Base-by-base conservation (phyloP, 2,113 vertebrate genomes). In the Platichthys stellatus region DNA sequence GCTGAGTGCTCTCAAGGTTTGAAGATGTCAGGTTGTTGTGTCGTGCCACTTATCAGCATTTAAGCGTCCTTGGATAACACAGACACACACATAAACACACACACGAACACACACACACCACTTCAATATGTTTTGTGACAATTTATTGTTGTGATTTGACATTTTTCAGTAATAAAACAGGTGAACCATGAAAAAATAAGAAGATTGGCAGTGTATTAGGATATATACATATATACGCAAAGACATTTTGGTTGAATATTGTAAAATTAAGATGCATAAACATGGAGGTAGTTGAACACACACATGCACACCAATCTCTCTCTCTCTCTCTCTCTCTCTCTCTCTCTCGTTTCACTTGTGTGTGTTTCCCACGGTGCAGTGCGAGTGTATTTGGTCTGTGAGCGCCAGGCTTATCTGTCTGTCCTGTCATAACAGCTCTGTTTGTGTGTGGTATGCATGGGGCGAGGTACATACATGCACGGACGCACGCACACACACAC, bases 401-500 rank as follows among this genome's bases (percentile, higher is more conserved):
- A 90, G 85, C 65, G 45, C 66, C 65, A 45, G 73, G 72, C 85
- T 90, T 92, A 91, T 91, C 87, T 74, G 38, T 78, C 49, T n/a
- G 66, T 81, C 47, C 26, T 84, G 77, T 86, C 87, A 89, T 80
- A 87, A 90, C 69, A 88, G 80, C 73, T 71, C n/a, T 56, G 24
- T 88, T 66, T 77, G 74, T 82, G 74, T 82, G 20, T 76, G 65
- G 53, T 63, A 72, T 76, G 57, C 31, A 15, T 40, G 2, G 31
- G 49, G 49, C 67, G 74, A 69, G 53, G 63, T 28, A 57, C 20
- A 54, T 38, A 66, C 24, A 61, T 20, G 49, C 14, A 66, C 64
- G 40, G 23, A 58, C 57, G 51, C 47, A 21, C 5, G 17, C 68
- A 21, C 9, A 53, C 57, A 68, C 53, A 58, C 31, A 60, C 9